Evolutionary conservation across 2,797 vertebrate species (phyloP), one percentile per base, ranked within the genome.

Genomic region (Pachyuromys duprasi): DNA sequence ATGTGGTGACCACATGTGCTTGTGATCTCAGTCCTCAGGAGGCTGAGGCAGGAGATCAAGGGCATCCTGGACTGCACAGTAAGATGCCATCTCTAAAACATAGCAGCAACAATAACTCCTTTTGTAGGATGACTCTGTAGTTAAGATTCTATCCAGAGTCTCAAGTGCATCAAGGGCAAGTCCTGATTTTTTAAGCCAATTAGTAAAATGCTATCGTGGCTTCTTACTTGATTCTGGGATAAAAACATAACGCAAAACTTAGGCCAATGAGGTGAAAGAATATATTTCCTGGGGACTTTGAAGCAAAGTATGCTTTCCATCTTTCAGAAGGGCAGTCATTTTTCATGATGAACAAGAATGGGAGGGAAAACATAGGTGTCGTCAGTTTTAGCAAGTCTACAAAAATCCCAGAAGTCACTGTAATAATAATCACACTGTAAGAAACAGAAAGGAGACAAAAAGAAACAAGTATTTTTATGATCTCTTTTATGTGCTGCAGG

Each of bases 351-450:
- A 49, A 67, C 24, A 69, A 36, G 12, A 86, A 82, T 11, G 22
- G 36, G 45, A 90, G 57, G 42, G 63, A 70, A 93, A 88, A n/a
- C 5, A 12, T 57, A 89, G 36, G 8, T 53, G 24, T 74, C 15
- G 3, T 36, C 18, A 3, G 36, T 76, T 82, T 55, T 28, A 57
- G 18, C 36, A 78, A 49, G 22, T 26, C 18, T 69, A 36, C 22
- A 69, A 72, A 89, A 94, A 93, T 90, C 28, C 15, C n/a, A 95
- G 65, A 33, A 72, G 24, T 5, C 12, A 86, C 90, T 67, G 89
- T 53, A 70, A 63, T 86, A 45, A 55, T 82, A 91, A 86, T 3
- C 2, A 36, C 60, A 42, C 17, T 33, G 11, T 81, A 45, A 74
- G 22, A 90, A 87, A 84, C 45, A 24, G 20, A 82, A 90, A 81